Conservation (phyloP, 2,888 invertebrate genomes). For the Myathropa florea region DNA sequence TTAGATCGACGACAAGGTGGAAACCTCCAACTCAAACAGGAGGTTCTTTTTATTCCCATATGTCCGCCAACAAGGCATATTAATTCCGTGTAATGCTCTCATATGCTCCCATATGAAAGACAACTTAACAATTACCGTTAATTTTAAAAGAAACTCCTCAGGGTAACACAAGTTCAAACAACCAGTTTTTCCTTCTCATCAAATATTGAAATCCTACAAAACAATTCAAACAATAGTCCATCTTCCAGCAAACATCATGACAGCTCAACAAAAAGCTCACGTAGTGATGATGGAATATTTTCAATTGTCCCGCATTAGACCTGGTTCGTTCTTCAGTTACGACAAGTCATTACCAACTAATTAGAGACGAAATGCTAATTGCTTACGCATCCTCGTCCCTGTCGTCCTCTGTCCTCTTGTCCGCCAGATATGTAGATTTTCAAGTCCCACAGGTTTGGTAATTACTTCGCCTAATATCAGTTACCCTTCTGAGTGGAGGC, state of each 20-base stretch:
- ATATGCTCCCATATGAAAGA: not conserved
- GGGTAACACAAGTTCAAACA: not conserved
- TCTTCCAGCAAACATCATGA: not conserved
- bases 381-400: not conserved
- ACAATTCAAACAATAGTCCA: not conserved
- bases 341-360: slow-evolving; percentile 36
- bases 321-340: not conserved
- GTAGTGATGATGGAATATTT: not conserved
- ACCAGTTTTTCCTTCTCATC: not conserved
- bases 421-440: slow-evolving; percentile 10
- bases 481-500: not conserved
- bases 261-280: not conserved
- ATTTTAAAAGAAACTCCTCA: not conserved
- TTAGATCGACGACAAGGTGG: too few species aligned
- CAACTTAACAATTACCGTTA: not conserved
- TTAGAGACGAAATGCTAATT: slow-evolving; percentile 39
- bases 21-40: too few species aligned
- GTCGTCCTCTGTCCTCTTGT: not conserved
- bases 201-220: not conserved
- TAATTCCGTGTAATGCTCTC: not conserved
- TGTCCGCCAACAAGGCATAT: not conserved
- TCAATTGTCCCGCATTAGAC: slow-evolving; percentile 2
- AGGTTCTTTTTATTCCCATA: not conserved
- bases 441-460: not conserved
- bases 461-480: slow-evolving; percentile 11